Base-by-base conservation (phyloP, 2,113 vertebrate genomes). In the Xenotilapia caudafasciata region DNA sequence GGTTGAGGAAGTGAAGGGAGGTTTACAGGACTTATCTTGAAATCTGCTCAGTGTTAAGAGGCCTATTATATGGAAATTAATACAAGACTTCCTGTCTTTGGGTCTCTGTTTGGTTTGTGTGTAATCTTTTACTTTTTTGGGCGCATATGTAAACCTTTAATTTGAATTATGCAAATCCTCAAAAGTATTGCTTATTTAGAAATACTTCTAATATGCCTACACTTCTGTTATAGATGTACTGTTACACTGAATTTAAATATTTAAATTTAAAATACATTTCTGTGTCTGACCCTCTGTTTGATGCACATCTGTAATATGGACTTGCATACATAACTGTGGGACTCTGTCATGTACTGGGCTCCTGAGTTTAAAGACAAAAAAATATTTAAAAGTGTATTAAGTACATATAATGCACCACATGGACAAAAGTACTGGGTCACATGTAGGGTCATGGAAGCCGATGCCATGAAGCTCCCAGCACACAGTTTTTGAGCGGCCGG, bases 1-100 rank as follows among this genome's bases (percentile, higher is more conserved):
- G 17, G 31, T 84, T 82, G 42, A 94, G 90, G 87, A 91, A 93
- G 92, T 89, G 85, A 83, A 10, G 56, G 62, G 7, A 82, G 21
- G 13, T 87, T 93, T 93, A 84, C 26, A 73, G 60, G 86, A 70
- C 60, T 81, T 79, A 55, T 82, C 79, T 60, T 75, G 5, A 80
- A 88, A 88, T 88, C 89, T 91, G 89, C 19, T 89, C 55, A 81
- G 6, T 85, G 83, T 92, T 80, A 3, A 58, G 38, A 35, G 23
- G 31, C 6, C 13, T 31, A 13, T 82, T 73, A 28, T 45, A 19
- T 84, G 42, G 40, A 14, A 19, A 38, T 84, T 28, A 68, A 79
- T 40, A 4, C 17, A 11, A 56, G 51, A 40, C 82, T 87, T 86
- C 58, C 82, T 85, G 58, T 31, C 77, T 80, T 73, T 83, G 7